These are phyloP conservation scores for Elaphurus davidianus DNA, from an alignment of 2,113 vertebrate genomes.

Conservation along the genomic window DNA sequence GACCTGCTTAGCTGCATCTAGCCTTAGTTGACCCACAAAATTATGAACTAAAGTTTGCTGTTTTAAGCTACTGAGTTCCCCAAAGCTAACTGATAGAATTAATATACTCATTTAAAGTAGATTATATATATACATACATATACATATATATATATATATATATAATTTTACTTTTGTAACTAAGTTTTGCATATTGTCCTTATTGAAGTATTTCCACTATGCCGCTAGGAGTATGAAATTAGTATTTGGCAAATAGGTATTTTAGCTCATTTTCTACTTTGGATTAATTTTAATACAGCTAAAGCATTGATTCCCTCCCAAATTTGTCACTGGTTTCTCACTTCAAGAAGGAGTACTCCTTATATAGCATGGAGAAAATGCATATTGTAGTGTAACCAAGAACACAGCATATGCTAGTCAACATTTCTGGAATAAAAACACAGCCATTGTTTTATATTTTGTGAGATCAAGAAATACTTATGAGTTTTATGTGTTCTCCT, in stretches of 20 bases:
- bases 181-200: neutral
- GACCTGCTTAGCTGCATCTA: neutral
- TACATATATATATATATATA: neutral
- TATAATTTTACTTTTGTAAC: neutral
- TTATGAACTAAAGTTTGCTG: neutral
- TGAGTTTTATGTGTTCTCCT: slow-evolving; percentile 40
- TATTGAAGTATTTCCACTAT: neutral
- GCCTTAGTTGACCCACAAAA: neutral
- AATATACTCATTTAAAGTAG: neutral
- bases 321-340: slow-evolving; percentile 55
- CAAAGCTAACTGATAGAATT: neutral
- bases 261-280: slow-evolving; percentile 66
- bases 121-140: neutral
- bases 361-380: slow-evolving; percentile 30
- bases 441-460: neutral
- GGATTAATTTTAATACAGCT: slow-evolving; percentile 46
- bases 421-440: neutral
- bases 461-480: neutral
- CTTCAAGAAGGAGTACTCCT: slow-evolving; percentile 6
- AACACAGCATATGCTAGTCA: neutral
- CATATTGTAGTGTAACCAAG: neutral
- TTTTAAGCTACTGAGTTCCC: neutral
- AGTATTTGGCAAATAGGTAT: slow-evolving; percentile 49
- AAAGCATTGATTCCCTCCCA: slow-evolving; percentile 40
- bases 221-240: neutral